Conservation (phyloP, 1,140 invertebrate genomes). For the Drosophila bocki region DNA sequence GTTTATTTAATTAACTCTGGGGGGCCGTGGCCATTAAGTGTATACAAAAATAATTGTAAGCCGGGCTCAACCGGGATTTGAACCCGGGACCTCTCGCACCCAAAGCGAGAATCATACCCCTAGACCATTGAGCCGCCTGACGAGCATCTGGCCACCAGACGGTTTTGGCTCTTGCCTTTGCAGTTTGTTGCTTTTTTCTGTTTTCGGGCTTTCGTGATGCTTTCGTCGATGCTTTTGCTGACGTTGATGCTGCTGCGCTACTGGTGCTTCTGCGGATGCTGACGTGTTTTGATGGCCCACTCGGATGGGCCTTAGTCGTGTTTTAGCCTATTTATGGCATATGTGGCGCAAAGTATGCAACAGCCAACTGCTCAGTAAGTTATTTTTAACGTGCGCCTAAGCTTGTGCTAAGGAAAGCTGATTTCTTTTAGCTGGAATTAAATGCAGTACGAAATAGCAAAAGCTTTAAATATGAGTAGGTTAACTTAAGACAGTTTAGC, state of each 20-base stretch:
- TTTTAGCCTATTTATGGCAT: slow-evolving; percentile 48
- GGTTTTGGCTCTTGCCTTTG: not conserved
- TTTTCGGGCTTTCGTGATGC: slow-evolving; percentile 15
- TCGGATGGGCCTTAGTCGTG: slow-evolving; percentile 1
- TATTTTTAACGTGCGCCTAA: slow-evolving; percentile 23
- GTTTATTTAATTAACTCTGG: slow-evolving; percentile 70
- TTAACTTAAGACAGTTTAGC: not conserved
- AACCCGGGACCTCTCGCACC: slow-evolving; percentile 96
- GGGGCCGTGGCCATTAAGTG: slow-evolving; percentile 39
- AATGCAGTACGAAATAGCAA: not conserved
- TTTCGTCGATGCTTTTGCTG: slow-evolving; percentile 18
- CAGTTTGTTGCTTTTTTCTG: not conserved
- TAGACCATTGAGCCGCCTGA: slow-evolving; percentile 92
- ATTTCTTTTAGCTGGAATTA: not conserved
- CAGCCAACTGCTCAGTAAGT: not conserved
- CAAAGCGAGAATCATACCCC: slow-evolving; percentile 96
- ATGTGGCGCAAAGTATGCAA: slow-evolving; percentile 52
- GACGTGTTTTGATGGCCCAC: slow-evolving; percentile 49
- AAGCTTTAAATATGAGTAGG: not conserved
- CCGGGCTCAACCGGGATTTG: slow-evolving; percentile 93
- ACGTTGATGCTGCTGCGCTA: slow-evolving; percentile 34
- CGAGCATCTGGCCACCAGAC: not conserved
- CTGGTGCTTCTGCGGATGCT: slow-evolving; percentile 16
- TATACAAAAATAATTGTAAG: slow-evolving; percentile 42
- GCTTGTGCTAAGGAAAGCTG: not conserved